Conservation (phyloP, 2,888 invertebrate genomes). For the Phorcus lineatus region DNA sequence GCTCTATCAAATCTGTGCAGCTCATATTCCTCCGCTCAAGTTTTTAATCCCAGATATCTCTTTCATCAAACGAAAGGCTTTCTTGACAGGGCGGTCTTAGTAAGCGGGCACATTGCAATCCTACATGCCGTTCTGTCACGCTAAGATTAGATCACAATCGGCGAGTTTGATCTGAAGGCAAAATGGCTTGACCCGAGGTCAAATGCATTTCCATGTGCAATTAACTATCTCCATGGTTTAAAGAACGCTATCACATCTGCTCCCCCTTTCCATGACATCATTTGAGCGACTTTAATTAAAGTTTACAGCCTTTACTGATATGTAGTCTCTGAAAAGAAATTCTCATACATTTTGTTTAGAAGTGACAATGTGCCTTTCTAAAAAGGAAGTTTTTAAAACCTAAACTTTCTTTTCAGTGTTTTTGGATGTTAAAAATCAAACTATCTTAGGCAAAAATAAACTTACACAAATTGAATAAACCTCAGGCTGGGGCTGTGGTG, state of each 20-base stretch:
- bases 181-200: not conserved
- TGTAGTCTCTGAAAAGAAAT: too few species aligned
- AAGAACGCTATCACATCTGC: not conserved
- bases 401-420: too few species aligned
- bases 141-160: not conserved
- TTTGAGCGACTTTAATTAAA: too few species aligned
- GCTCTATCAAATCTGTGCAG: not conserved
- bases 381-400: too few species aligned
- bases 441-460: too few species aligned
- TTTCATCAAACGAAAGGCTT: not conserved
- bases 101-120: not conserved
- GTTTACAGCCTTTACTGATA: too few species aligned
- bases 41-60: not conserved
- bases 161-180: not conserved
- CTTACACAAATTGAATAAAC: too few species aligned
- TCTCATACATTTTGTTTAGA: too few species aligned
- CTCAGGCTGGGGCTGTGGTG: too few species aligned
- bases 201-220: not conserved
- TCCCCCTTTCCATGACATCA: not conserved
- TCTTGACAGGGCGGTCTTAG: not conserved
- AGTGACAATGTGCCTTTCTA: too few species aligned
- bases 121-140: not conserved
- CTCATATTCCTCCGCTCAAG: not conserved
- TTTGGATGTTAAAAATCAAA: too few species aligned
- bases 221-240: slow-evolving; percentile 4